phyloP scores from a whole-genome alignment of 2,888 invertebrate species.

The Zaprionus bogoriensis region DNA sequence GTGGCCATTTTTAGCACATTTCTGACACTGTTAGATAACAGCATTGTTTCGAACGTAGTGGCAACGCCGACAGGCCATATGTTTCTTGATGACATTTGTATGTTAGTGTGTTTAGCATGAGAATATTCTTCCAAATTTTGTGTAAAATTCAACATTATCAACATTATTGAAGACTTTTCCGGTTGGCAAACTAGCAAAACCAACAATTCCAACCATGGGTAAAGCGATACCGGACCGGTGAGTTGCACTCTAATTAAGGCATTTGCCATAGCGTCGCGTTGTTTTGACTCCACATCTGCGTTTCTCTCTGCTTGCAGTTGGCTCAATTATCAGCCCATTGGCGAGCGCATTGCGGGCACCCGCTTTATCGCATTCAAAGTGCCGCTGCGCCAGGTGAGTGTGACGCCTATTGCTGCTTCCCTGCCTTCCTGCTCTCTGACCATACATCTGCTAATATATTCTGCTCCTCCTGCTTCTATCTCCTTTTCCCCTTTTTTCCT shows the following conservation, averaged over 20 bases:
- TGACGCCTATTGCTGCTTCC: too few species aligned
- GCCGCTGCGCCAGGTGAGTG: conserved; percentile 83
- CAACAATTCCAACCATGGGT: conserved; percentile 41
- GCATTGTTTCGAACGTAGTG: neutral
- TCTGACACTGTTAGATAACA: too few species aligned
- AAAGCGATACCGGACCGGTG: conserved; percentile 57
- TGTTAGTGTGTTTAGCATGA: neutral
- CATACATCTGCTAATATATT: neutral
- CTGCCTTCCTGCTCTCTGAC: neutral
- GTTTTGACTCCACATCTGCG: neutral
- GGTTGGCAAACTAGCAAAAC: neutral
- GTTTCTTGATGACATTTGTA: neutral
- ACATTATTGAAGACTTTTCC: neutral
- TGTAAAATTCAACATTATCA: neutral
- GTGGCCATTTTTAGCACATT: conserved; percentile 28
- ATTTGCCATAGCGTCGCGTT: neutral
- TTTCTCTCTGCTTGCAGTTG: conserved; percentile 78
- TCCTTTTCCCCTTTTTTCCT: too few species aligned
- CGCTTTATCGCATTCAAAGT: conserved; percentile 86
- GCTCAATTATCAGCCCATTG: conserved; percentile 82
- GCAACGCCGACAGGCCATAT: neutral
- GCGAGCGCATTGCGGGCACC: conserved; percentile 84
- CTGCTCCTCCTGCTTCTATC: neutral
- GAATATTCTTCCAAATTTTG: neutral
- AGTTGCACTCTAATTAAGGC: neutral